These are phyloP conservation scores for Drosophila murphyi DNA, from an alignment of 1,140 invertebrate genomes.

Conservation along the genomic window DNA sequence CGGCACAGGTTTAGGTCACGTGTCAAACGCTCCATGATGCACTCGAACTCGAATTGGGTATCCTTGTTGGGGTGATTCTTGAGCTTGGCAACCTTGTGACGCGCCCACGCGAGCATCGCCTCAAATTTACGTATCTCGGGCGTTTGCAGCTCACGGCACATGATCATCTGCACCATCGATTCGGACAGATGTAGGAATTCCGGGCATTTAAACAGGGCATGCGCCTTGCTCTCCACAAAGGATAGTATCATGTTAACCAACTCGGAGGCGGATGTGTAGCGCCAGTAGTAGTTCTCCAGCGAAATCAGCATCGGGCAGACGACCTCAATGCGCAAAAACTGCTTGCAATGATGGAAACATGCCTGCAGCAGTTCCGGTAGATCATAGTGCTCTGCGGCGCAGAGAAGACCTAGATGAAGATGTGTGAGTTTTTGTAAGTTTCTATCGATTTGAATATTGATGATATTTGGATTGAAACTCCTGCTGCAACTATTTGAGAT, in stretches of 20 bases:
- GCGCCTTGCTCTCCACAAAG: conserved; percentile 94
- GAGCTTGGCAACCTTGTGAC: conserved; percentile 89
- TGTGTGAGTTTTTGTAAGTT: not conserved
- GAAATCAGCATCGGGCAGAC: conserved; percentile 96
- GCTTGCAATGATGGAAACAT: conserved; percentile 97
- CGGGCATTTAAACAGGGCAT: conserved; percentile 91
- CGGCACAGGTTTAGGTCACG: conserved; percentile 95
- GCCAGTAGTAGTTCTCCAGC: conserved; percentile 97
- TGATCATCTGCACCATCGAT: conserved; percentile 97
- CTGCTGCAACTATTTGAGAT: no score
- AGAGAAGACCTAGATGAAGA: conserved; percentile 89
- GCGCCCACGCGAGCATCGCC: conserved; percentile 95
- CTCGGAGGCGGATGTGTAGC: conserved; percentile 96
- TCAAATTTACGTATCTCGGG: conserved; percentile 97
- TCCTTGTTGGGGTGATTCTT: conserved; percentile 91
- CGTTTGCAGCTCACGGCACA: conserved; percentile 93
- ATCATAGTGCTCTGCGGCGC: conserved; percentile 97
- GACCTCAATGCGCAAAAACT: conserved; percentile 95
- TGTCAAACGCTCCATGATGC: conserved; percentile 95
- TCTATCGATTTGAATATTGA: not conserved
- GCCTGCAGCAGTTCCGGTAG: conserved; percentile 96
- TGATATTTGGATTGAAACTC: not conserved
- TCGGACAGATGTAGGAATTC: conserved; percentile 95
- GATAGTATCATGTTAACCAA: conserved; percentile 97
- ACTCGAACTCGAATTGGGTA: conserved; percentile 94